These are phyloP conservation scores for Cynopterus brachyotis DNA, from an alignment of 2,113 vertebrate genomes.

Conservation along the genomic window DNA sequence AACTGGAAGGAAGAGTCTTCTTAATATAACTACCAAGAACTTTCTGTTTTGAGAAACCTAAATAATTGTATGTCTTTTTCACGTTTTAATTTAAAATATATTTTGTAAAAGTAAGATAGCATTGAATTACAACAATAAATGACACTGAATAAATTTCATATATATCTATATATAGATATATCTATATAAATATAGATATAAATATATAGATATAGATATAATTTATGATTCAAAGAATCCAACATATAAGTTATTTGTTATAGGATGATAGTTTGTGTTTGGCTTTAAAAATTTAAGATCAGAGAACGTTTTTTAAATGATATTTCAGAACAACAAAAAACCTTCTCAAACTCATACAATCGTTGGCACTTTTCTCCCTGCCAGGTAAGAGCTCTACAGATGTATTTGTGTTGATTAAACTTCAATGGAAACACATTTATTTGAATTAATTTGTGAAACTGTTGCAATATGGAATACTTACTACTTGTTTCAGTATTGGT, in stretches of 20 bases:
- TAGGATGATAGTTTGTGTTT: constrained; percentile 21
- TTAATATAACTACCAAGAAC: not conserved
- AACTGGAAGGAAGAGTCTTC: not conserved
- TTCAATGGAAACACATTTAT: constrained; percentile 28
- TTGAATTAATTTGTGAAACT: constrained; percentile 44
- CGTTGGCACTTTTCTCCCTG: not conserved
- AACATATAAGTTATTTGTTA: not conserved
- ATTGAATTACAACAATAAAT: not conserved
- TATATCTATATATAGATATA: not conserved
- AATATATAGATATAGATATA: not conserved
- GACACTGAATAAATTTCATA: not conserved
- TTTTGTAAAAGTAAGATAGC: not conserved
- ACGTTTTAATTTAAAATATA: not conserved
- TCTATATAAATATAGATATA: too few relatives aligned
- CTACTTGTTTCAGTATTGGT: not conserved
- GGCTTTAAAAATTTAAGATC: not conserved
- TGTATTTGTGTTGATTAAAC: constrained; percentile 48
- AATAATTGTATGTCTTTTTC: not conserved
- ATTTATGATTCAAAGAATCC: not conserved
- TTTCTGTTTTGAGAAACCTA: not conserved
- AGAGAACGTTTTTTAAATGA: not conserved
- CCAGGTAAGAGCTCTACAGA: not conserved
- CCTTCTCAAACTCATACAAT: not conserved
- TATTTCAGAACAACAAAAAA: constrained; percentile 23
- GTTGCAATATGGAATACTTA: not conserved